Evolutionary conservation across 2,888 invertebrate species (phyloP).

Genomic region (Dromius quadrimaculatus): DNA sequence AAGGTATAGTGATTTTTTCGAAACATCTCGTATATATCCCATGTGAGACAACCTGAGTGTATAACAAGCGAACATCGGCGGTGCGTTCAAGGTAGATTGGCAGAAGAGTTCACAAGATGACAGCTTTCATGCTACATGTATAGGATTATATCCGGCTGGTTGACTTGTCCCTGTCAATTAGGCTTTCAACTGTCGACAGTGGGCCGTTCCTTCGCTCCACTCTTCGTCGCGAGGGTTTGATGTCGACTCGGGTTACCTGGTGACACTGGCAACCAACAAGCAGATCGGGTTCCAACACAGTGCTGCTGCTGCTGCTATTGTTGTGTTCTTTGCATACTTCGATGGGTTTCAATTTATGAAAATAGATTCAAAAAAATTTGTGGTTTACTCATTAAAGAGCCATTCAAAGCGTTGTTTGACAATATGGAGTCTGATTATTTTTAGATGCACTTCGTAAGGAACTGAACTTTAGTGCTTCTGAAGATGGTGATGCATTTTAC

Average conservation of each 20-base stretch:
- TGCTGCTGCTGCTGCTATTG: slow-evolving; percentile 1
- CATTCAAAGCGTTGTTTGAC: no score
- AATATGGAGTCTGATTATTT: no score
- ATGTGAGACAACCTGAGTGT: not conserved
- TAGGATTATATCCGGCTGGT: slow-evolving; percentile 66
- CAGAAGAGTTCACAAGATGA: slow-evolving; percentile 60
- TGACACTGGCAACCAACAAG: slow-evolving; percentile 57
- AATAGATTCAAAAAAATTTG: no score
- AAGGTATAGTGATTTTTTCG: slow-evolving; percentile 42
- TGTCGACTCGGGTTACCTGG: slow-evolving; percentile 64
- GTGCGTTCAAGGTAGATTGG: slow-evolving; percentile 45
- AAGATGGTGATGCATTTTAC: no score
- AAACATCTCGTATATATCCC: not conserved
- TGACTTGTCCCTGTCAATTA: slow-evolving; percentile 67
- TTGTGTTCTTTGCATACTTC: not conserved
- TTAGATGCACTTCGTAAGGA: no score
- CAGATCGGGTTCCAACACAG: not conserved
- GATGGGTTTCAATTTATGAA: slow-evolving; percentile 10
- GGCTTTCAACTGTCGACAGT: slow-evolving; percentile 56
- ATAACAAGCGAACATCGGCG: slow-evolving; percentile 18
- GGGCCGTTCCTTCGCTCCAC: slow-evolving; percentile 51
- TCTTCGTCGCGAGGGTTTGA: slow-evolving; percentile 57
- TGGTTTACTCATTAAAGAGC: no score
- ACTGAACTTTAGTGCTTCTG: no score
- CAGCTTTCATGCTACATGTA: slow-evolving; percentile 59